phyloP scores from a whole-genome alignment of 2,888 invertebrate species.

The Drosophila merina region DNA sequence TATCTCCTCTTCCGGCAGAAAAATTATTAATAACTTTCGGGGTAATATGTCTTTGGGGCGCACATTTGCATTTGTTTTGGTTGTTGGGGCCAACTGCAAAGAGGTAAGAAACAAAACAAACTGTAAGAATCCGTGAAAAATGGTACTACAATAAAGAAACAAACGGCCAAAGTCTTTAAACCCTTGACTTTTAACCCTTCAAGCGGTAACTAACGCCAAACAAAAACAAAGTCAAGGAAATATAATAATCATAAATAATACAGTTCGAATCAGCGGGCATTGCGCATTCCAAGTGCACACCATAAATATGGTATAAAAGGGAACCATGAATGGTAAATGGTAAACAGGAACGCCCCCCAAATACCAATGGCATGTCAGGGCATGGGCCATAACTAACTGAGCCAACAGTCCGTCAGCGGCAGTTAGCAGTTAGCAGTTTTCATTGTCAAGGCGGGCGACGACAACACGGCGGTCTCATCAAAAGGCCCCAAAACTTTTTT shows the following conservation, averaged over 20 bases:
- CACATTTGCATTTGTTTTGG: conserved; percentile 73
- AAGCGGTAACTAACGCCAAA: conserved; percentile 50
- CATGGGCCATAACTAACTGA: conserved; percentile 66
- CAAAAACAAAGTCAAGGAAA: conserved; percentile 19
- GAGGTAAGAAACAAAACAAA: conserved; percentile 25
- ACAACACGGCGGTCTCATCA: conserved; percentile 64
- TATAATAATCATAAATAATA: conserved; percentile 37
- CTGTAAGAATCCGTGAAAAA: conserved; percentile 17
- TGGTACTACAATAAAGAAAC: conserved; percentile 11
- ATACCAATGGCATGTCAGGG: conserved; percentile 61
- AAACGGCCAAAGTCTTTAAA: conserved; percentile 49
- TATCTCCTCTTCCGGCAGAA: conserved; percentile 38
- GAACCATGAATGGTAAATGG: conserved; percentile 17
- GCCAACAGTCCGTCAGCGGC: conserved; percentile 36
- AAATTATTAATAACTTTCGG: conserved; percentile 65
- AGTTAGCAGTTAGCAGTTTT: conserved; percentile 70
- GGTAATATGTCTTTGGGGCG: conserved; percentile 68
- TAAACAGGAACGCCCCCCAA: conserved; percentile 36
- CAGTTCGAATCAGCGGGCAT: conserved; percentile 39
- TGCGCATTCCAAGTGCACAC: conserved; percentile 66
- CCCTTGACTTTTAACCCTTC: conserved; percentile 77
- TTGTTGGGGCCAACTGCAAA: conserved; percentile 66
- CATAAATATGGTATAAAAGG: conserved; percentile 64
- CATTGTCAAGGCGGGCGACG: conserved; percentile 74
- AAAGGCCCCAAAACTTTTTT: conserved; percentile 67